phyloP scores from a whole-genome alignment of 2,113 vertebrate genomes.

The Oenanthe melanoleuca region DNA sequence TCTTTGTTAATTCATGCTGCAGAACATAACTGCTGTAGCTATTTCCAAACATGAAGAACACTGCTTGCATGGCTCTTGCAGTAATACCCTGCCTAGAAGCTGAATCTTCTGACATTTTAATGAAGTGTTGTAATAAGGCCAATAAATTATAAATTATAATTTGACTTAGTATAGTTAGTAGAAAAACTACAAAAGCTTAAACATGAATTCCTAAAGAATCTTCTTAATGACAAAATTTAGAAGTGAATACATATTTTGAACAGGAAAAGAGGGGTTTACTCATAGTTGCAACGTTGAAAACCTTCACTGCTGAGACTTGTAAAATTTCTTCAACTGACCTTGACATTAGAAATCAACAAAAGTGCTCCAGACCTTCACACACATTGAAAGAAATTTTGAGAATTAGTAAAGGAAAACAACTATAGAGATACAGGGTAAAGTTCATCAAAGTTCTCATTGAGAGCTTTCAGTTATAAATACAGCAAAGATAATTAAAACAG shows the following conservation, averaged over 20 bases:
- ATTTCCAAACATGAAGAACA: not conserved
- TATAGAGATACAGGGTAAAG: not conserved
- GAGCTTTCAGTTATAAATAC: not conserved
- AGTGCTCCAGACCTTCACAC: not conserved
- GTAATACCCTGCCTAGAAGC: slow-evolving; percentile 2
- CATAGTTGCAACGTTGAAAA: not conserved
- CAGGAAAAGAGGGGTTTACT: not conserved
- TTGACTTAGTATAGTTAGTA: not conserved
- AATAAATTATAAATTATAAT: slow-evolving; percentile 53
- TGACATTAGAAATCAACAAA: not conserved
- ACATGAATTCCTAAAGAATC: not conserved
- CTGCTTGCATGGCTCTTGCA: not conserved
- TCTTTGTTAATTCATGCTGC: slow-evolving; percentile 54
- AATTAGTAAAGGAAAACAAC: not conserved
- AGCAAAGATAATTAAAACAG: not conserved
- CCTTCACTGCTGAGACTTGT: not conserved
- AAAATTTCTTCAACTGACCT: not conserved
- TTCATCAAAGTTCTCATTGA: not conserved
- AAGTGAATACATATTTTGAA: not conserved
- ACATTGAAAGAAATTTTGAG: not conserved
- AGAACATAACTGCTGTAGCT: slow-evolving; percentile 46
- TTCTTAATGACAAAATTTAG: not conserved
- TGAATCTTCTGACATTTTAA: slow-evolving; percentile 39
- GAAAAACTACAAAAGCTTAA: slow-evolving; percentile 34
- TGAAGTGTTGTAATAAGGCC: slow-evolving; percentile 13